Evolutionary conservation across 2,113 vertebrate genomes (phyloP).

Genomic region (Elephas maximus): DNA sequence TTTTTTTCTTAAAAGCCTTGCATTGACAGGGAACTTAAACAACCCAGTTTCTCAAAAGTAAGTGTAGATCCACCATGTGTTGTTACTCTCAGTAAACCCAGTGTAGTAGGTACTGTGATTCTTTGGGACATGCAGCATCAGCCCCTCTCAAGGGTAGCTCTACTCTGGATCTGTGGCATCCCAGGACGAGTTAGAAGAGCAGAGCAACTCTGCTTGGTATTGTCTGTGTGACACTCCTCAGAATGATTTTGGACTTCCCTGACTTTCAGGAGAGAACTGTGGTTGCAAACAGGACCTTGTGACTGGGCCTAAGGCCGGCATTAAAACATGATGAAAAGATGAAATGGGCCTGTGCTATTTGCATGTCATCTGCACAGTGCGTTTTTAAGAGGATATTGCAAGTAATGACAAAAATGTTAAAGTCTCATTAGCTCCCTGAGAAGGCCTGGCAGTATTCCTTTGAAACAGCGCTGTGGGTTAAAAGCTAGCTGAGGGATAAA

Average conservation of each 20-base stretch:
- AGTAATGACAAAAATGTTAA: neutral
- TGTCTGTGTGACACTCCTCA: neutral
- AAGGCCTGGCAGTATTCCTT: conserved; percentile 6
- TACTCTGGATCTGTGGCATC: neutral
- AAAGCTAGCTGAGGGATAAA: neutral
- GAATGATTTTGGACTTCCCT: neutral
- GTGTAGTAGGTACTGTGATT: neutral
- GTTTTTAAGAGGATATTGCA: conserved; percentile 1
- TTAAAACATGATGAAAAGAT: neutral
- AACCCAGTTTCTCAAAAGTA: conserved; percentile 40
- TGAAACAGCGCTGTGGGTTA: conserved; percentile 17
- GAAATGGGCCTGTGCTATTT: neutral
- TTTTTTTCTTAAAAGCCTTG: conserved; percentile 37
- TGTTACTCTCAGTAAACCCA: neutral
- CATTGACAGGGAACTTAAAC: neutral
- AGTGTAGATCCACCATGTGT: neutral
- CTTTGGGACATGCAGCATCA: neutral
- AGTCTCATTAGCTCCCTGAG: neutral
- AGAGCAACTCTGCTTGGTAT: neutral
- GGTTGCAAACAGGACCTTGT: neutral
- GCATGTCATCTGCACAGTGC: neutral
- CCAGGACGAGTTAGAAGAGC: neutral
- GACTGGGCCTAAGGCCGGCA: neutral
- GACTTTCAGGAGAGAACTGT: neutral
- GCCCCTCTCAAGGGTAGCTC: neutral